Percentiles rank a stretch among this genome's conserved stretches.
These are phyloP conservation scores for Equus przewalskii DNA, from an alignment of 2,113 vertebrate species.

Conservation along the genomic window DNA sequence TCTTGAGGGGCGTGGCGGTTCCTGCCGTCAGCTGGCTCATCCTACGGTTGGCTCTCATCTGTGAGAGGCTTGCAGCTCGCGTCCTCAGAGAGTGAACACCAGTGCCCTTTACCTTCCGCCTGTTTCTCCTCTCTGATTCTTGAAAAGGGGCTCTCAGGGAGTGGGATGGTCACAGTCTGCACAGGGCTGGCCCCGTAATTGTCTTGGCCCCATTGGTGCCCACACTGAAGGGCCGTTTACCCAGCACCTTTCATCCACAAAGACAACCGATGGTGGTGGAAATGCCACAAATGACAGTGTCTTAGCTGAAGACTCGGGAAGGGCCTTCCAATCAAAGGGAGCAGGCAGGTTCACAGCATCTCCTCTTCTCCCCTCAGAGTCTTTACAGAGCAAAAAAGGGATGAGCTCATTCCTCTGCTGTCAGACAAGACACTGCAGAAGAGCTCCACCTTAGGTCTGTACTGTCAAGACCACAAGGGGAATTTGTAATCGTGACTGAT, in stretches of 20 bases:
- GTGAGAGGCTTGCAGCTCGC: fast-evolving
- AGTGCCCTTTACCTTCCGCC: not conserved
- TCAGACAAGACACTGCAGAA: not conserved
- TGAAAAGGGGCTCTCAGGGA: not conserved
- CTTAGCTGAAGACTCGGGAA: not conserved
- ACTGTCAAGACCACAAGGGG: not conserved
- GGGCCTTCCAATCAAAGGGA: not conserved
- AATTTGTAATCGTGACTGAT: constrained; percentile 53
- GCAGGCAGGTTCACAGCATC: not conserved
- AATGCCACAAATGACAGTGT: not conserved
- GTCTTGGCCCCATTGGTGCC: not conserved
- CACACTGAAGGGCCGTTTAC: not conserved
- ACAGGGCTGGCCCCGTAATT: not conserved
- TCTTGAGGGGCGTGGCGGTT: fast-evolving
- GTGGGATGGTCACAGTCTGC: not conserved
- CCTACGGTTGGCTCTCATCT: fast-evolving
- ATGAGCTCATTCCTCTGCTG: not conserved
- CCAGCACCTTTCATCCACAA: not conserved
- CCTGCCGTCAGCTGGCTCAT: not conserved
- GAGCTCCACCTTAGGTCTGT: not conserved
- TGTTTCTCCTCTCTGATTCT: not conserved
- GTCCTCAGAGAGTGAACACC: not conserved
- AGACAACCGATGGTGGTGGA: fast-evolving
- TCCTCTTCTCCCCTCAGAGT: not conserved
- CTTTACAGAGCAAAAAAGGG: not conserved